phyloP scores from a whole-genome alignment of 2,113 vertebrate species.

The Athene cunicularia region DNA sequence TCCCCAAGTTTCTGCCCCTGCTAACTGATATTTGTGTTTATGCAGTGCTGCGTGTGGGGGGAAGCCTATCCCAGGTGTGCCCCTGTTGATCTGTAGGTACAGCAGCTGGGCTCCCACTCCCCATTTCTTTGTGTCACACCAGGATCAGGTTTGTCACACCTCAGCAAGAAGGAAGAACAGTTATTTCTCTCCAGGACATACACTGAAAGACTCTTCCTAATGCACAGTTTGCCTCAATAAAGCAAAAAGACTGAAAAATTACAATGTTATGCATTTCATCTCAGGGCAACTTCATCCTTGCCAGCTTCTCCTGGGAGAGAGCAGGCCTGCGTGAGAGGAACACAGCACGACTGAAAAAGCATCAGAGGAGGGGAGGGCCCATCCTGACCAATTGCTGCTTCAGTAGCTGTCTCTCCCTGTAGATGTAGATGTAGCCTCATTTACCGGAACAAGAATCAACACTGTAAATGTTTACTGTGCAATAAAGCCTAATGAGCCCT shows the following conservation, averaged over 20 bases:
- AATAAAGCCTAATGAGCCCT: not conserved
- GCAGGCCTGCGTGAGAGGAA: no score
- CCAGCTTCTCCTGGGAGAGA: not conserved
- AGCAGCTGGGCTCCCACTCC: not conserved
- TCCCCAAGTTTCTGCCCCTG: rapidly evolving
- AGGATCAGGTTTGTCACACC: not conserved
- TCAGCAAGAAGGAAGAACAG: not conserved
- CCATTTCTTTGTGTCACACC: not conserved
- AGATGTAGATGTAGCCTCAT: not conserved
- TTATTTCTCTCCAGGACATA: not conserved
- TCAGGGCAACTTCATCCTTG: not conserved
- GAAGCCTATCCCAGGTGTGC: not conserved
- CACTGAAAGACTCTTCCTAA: not conserved
- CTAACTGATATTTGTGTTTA: not conserved
- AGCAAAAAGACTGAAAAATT: not conserved
- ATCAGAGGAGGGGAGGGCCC: not conserved
- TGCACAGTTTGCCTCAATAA: not conserved
- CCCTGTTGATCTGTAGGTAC: not conserved
- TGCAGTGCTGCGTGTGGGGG: not conserved
- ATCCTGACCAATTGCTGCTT: not conserved
- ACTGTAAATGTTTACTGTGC: not conserved
- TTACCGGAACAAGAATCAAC: not conserved
- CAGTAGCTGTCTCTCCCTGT: not conserved
- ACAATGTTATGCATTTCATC: not conserved
- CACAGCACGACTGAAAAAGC: not conserved